Evolutionary conservation across 2,113 vertebrate species (phyloP).

Genomic region (Isichthys henryi): DNA sequence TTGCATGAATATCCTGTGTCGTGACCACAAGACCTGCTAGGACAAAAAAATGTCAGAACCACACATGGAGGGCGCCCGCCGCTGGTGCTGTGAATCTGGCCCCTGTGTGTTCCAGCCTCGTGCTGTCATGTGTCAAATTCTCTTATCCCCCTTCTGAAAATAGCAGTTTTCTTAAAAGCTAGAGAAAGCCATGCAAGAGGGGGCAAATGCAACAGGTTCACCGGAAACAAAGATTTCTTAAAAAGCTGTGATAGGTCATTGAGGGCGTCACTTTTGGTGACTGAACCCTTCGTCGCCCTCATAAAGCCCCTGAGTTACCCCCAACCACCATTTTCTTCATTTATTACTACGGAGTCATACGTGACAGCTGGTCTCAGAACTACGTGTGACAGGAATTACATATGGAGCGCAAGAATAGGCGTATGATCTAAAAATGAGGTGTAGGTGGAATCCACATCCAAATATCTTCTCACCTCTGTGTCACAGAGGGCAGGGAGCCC

Average conservation of each 20-base stretch:
- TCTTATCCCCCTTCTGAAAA: background rate
- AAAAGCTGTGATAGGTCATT: background rate
- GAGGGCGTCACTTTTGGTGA: background rate
- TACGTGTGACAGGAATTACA: background rate
- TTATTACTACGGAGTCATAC: background rate
- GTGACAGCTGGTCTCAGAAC: background rate
- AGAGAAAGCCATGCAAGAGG: background rate
- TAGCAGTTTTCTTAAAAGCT: background rate
- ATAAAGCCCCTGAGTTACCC: background rate
- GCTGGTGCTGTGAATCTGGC: background rate
- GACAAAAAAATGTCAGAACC: constrained; percentile 12
- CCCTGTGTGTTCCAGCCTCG: background rate
- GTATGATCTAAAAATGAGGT: constrained; percentile 12
- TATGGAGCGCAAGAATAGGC: background rate
- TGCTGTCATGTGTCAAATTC: background rate
- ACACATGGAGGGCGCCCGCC: constrained; percentile 4
- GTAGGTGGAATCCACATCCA: background rate
- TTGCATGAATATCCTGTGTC: constrained; percentile 1
- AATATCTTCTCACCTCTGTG: constrained; percentile 9
- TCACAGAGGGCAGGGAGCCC: constrained; percentile 9
- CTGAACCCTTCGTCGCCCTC: background rate
- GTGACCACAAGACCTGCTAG: constrained; percentile 18
- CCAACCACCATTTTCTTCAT: background rate
- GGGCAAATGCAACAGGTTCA: background rate
- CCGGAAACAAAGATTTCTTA: background rate